Conservation (phyloP, 1,140 invertebrate species). For the Vanessa tameamea region DNA sequence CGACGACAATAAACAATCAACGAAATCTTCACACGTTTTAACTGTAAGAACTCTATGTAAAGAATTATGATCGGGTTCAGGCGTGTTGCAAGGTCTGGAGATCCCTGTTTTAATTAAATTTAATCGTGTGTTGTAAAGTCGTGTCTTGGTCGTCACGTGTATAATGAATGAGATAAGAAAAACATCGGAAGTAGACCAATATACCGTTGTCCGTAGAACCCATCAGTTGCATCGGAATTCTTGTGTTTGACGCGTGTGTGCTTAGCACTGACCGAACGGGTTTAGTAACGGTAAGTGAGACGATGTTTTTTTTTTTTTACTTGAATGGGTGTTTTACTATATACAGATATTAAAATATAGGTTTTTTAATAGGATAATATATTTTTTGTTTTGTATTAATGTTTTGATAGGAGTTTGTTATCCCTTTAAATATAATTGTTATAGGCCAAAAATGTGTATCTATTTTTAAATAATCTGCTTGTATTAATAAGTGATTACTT, state of each 20-base stretch:
- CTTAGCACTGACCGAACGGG: slow-evolving; percentile 17
- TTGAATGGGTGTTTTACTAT: slow-evolving; percentile 17
- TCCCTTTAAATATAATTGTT: not conserved
- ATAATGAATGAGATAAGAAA: slow-evolving; percentile 23
- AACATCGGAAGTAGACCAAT: slow-evolving; percentile 46
- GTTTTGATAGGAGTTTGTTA: not conserved
- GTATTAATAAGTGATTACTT: too few relatives aligned
- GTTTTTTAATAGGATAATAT: not conserved
- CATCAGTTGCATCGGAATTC: slow-evolving; percentile 42
- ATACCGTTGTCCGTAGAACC: slow-evolving; percentile 44
- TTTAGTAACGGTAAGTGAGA: slow-evolving; percentile 41
- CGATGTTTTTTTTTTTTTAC: slow-evolving; percentile 5
- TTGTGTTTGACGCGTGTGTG: slow-evolving; percentile 40
- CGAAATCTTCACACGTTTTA: too few relatives aligned
- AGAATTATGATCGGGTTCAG: too few relatives aligned
- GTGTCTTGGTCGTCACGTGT: slow-evolving; percentile 14
- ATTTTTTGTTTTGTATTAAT: not conserved
- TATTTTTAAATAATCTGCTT: too few relatives aligned
- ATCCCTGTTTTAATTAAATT: too few relatives aligned
- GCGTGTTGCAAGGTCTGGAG: too few relatives aligned
- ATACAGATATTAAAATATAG: not conserved
- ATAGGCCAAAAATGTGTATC: not conserved
- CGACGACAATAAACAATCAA: too few relatives aligned
- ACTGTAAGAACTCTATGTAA: too few relatives aligned
- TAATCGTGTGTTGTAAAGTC: slow-evolving; percentile 23